A percentile compares a stretch with the other conserved stretches of the same genome.
Conservation (phyloP, 1,140 invertebrate species). For the Bombus impatiens region DNA sequence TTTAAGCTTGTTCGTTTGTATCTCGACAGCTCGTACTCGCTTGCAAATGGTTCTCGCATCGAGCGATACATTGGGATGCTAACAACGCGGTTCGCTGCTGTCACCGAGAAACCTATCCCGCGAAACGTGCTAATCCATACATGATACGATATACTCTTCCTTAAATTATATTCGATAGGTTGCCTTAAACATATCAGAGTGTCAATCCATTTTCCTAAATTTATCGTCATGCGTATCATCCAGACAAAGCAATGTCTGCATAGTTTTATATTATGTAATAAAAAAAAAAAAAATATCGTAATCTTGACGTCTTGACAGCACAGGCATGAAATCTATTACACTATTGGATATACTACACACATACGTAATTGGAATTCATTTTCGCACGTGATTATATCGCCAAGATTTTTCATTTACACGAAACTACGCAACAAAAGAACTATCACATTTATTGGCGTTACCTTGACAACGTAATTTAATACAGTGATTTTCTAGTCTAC, state of each 20-base stretch:
- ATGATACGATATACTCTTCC: not conserved
- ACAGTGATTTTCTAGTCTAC: not conserved
- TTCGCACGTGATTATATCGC: not conserved
- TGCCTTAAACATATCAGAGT: not conserved
- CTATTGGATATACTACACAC: too few species aligned
- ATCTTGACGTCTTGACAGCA: not conserved
- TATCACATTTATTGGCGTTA: not conserved
- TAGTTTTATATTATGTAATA: not conserved
- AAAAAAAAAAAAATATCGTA: not conserved
- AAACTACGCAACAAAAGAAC: too few species aligned
- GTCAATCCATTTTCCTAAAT: not conserved
- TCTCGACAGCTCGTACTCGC: not conserved
- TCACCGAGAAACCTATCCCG: not conserved
- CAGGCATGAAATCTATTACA: too few species aligned
- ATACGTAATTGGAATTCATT: too few species aligned
- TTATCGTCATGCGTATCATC: not conserved
- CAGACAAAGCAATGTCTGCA: not conserved
- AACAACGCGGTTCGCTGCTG: not conserved
- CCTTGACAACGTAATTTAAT: not conserved
- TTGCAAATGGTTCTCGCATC: slow-evolving; percentile 22
- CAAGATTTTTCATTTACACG: not conserved
- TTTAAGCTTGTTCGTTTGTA: not conserved
- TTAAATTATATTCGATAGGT: not conserved
- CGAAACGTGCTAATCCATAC: slow-evolving; percentile 29
- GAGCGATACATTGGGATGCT: slow-evolving; percentile 4